Conservation (phyloP, 2,113 vertebrate genomes). For the Phycodurus eques region DNA sequence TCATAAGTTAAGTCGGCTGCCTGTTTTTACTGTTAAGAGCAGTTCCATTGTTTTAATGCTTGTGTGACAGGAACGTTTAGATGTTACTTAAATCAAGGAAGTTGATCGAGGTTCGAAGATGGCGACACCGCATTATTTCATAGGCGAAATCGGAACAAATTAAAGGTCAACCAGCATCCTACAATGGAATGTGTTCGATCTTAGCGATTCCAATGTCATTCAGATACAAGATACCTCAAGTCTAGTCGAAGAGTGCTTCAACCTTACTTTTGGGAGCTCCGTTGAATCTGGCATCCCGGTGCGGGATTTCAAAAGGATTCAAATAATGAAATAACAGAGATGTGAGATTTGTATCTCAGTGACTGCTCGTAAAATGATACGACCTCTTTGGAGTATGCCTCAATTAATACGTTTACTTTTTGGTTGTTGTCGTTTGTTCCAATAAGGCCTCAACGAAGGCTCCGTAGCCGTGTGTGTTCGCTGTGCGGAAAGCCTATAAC, state of each 20-base stretch:
- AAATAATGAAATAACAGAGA: background rate
- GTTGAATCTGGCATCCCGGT: no score
- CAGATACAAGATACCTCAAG: no score
- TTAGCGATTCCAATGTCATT: no score
- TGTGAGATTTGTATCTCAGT: background rate
- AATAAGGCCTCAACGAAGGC: slow-evolving; percentile 18
- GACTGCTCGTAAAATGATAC: background rate
- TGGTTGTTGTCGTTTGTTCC: slow-evolving; percentile 32
- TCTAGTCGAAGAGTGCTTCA: no score
- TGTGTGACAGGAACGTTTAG: background rate
- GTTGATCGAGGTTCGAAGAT: background rate
- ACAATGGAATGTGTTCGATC: no score
- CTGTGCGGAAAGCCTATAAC: slow-evolving; percentile 32
- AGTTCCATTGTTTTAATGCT: background rate
- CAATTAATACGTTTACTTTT: slow-evolving; percentile 35
- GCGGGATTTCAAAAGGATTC: background rate
- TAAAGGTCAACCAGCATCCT: no score
- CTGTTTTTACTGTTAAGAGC: background rate
- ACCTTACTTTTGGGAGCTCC: no score
- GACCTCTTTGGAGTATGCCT: slow-evolving; percentile 10
- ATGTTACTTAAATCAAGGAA: background rate
- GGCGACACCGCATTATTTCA: no score
- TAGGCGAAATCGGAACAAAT: no score
- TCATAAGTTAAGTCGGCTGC: no score
- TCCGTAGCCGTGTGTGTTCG: slow-evolving; percentile 35